A percentile compares a stretch with the other conserved stretches of the same genome.
phyloP scores from a whole-genome alignment of 2,888 invertebrate species.

The Spatulosminthurus flaviceps region DNA sequence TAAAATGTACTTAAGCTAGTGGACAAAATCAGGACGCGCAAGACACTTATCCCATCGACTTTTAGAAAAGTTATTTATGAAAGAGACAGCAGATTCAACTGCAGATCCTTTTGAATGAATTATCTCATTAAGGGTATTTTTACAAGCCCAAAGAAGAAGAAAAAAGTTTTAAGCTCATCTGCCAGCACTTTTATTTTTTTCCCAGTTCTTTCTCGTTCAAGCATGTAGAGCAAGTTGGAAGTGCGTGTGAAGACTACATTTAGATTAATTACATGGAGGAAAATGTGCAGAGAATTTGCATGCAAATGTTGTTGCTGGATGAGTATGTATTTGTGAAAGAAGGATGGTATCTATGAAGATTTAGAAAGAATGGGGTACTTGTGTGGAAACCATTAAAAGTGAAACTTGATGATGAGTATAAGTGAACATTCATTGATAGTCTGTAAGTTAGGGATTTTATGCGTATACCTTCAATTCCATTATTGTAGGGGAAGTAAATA shows the following conservation, averaged over 20 bases:
- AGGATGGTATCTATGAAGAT: neutral
- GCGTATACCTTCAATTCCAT: no score
- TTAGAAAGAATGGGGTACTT: neutral
- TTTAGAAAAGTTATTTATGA: no score
- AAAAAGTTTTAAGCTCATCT: neutral
- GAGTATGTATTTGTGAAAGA: neutral
- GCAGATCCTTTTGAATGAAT: no score
- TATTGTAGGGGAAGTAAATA: no score
- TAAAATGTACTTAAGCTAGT: no score
- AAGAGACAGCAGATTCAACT: no score
- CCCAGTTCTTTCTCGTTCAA: constrained; percentile 21
- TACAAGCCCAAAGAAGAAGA: no score
- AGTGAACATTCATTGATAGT: constrained; percentile 15
- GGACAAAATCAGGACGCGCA: no score
- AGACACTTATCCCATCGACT: no score
- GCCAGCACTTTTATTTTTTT: no score
- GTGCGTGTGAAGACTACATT: constrained; percentile 34
- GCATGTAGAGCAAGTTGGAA: neutral
- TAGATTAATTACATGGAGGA: neutral
- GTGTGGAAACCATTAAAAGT: neutral
- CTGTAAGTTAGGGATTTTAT: constrained; percentile 23
- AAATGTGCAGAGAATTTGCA: constrained; percentile 29
- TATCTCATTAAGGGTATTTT: no score
- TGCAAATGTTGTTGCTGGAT: constrained; percentile 39
- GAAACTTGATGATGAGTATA: constrained; percentile 1